Conservation (phyloP, 1,140 invertebrate genomes). For the Bombus impatiens region DNA sequence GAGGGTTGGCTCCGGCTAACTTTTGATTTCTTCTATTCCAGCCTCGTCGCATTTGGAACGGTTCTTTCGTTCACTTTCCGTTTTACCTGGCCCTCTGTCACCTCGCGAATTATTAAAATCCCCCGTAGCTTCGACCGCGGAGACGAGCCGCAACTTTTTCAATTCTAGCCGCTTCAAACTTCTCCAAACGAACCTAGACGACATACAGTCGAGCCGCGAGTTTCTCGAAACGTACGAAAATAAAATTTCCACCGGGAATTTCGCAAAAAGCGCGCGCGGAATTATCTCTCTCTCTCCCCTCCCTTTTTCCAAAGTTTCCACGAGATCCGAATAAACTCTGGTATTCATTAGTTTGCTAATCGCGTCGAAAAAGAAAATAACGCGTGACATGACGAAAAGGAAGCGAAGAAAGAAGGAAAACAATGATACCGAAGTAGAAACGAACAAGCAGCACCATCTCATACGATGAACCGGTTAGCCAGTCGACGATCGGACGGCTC, state of each 20-base stretch:
- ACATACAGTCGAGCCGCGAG: not conserved
- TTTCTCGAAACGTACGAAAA: conserved; percentile 20
- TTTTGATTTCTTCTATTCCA: conserved; percentile 42
- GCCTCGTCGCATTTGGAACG: conserved; percentile 2
- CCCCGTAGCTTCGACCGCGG: not conserved
- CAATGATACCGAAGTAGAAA: not conserved
- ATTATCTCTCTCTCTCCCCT: not conserved
- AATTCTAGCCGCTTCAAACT: conserved; percentile 43
- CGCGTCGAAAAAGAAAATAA: not conserved
- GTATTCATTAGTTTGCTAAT: not conserved
- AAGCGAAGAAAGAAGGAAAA: too few species aligned
- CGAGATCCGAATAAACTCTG: not conserved
- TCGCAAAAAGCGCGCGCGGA: not conserved
- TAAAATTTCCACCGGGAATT: not conserved
- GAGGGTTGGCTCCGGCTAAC: not conserved
- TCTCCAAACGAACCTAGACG: conserved; percentile 4
- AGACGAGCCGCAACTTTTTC: conserved; percentile 42
- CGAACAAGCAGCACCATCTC: not conserved
- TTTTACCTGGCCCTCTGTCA: too few species aligned
- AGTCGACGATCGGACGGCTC: not conserved
- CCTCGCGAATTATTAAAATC: conserved; percentile 50
- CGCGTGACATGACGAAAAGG: not conserved
- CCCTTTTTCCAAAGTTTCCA: not conserved
- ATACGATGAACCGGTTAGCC: conserved; percentile 6
- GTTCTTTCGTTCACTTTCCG: conserved; percentile 4